A percentile compares a stretch with the other conserved stretches of the same genome.
Evolutionary conservation across 2,888 invertebrate genomes (phyloP).

Genomic region (Leptinotarsa peninsularis): DNA sequence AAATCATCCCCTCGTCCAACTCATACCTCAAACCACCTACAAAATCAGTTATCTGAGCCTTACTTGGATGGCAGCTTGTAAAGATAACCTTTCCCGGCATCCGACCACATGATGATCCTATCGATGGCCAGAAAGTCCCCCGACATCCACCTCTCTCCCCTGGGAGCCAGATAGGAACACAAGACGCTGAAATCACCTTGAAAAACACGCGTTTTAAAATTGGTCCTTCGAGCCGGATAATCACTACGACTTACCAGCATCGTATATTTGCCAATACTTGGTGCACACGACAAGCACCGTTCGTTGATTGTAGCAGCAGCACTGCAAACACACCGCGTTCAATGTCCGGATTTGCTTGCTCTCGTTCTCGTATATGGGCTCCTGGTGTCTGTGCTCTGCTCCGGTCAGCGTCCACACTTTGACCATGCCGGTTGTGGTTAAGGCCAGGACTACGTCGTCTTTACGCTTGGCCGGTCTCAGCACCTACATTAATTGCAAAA

Average conservation of each 20-base stretch:
- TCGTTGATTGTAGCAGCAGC: slow-evolving; percentile 95
- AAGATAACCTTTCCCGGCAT: slow-evolving; percentile 94
- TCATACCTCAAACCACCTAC: background rate
- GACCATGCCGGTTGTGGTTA: slow-evolving; percentile 95
- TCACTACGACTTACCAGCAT: slow-evolving; percentile 72
- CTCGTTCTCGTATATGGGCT: slow-evolving; percentile 95
- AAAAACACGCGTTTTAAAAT: slow-evolving; percentile 32
- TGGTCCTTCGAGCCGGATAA: slow-evolving; percentile 8
- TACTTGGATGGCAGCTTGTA: slow-evolving; percentile 97
- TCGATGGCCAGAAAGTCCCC: slow-evolving; percentile 95
- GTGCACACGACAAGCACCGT: slow-evolving; percentile 97
- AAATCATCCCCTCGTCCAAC: background rate
- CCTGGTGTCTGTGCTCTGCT: slow-evolving; percentile 87
- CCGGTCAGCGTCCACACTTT: slow-evolving; percentile 97
- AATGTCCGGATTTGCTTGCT: slow-evolving; percentile 96
- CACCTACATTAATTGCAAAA: slow-evolving; percentile 65
- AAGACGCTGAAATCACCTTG: slow-evolving; percentile 93
- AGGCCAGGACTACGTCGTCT: slow-evolving; percentile 95
- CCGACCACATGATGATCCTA: slow-evolving; percentile 93
- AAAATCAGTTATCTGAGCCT: slow-evolving; percentile 60
- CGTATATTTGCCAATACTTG: slow-evolving; percentile 94
- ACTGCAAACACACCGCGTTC: slow-evolving; percentile 92
- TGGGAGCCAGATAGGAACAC: slow-evolving; percentile 90
- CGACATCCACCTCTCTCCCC: slow-evolving; percentile 93
- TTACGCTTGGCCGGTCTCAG: slow-evolving; percentile 80